A percentile compares a stretch with the other conserved stretches of the same genome.
Evolutionary conservation across 2,113 vertebrate species (phyloP).

Genomic region (Hippocampus guttulatus): DNA sequence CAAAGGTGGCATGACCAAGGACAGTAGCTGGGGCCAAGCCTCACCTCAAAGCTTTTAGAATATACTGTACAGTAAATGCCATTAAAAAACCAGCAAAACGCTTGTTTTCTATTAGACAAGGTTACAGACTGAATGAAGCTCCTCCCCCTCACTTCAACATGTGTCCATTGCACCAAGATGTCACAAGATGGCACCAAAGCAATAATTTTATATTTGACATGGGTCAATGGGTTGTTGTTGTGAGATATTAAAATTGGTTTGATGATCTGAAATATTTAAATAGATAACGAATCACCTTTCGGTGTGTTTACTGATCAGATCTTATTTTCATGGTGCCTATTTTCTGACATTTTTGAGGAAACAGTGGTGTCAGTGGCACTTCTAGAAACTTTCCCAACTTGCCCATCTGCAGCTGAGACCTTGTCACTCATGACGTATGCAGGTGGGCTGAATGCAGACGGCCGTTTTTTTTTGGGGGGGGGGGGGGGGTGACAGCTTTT

Average conservation of each 20-base stretch:
- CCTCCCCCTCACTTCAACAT: too few species aligned
- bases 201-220: neutral
- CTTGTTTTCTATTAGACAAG: too few species aligned
- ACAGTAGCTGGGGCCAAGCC: too few species aligned
- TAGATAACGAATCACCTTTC: neutral
- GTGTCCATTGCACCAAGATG: too few species aligned
- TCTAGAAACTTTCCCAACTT: constrained; percentile 63
- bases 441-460: constrained; percentile 7
- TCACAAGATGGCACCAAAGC: too few species aligned
- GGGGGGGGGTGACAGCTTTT: constrained; percentile 13
- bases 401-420: constrained; percentile 71
- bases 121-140: too few species aligned
- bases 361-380: constrained; percentile 61
- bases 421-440: constrained; percentile 13
- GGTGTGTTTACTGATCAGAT: neutral
- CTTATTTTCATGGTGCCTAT: neutral
- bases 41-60: too few species aligned
- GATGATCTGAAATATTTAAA: neutral
- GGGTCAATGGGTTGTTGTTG: neutral
- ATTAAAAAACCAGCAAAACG: too few species aligned
- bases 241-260: neutral
- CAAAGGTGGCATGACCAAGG: too few species aligned
- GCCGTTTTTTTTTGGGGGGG: constrained; percentile 2
- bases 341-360: constrained; percentile 55
- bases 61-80: too few species aligned